Conservation (phyloP, 2,113 vertebrate species). For the Paratilapia polleni region DNA sequence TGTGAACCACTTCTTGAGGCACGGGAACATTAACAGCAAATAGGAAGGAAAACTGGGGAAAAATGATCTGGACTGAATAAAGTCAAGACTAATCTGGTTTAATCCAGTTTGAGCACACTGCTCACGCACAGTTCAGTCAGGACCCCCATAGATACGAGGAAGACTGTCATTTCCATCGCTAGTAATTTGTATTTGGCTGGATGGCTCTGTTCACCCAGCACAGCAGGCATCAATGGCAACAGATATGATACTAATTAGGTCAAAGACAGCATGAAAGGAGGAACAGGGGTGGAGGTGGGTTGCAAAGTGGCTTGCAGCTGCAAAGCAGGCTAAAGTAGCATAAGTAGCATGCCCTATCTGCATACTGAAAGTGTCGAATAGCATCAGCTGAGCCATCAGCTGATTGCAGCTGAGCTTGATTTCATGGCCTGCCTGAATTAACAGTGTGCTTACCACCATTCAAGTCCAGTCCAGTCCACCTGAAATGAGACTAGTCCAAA, state of each 20-base stretch:
- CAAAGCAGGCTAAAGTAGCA: neutral
- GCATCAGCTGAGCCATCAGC: neutral
- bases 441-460: neutral
- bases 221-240: neutral
- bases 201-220: neutral
- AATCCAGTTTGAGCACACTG: neutral
- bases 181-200: neutral
- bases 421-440: neutral
- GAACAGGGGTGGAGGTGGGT: neutral
- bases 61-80: conserved; percentile 10
- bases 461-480: neutral
- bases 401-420: neutral
- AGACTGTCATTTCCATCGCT: neutral
- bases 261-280: neutral
- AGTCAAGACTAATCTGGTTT: neutral
- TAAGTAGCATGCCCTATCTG: neutral
- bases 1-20: conserved; percentile 1
- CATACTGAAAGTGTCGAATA: neutral
- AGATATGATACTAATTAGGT: neutral
- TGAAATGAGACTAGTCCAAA: neutral
- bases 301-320: neutral
- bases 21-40: neutral
- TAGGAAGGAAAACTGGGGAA: conserved; percentile 5
- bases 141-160: neutral
- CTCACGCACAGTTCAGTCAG: neutral